Evolutionary conservation across 2,888 invertebrate species (phyloP).

Genomic region (Machimus atricapillus): DNA sequence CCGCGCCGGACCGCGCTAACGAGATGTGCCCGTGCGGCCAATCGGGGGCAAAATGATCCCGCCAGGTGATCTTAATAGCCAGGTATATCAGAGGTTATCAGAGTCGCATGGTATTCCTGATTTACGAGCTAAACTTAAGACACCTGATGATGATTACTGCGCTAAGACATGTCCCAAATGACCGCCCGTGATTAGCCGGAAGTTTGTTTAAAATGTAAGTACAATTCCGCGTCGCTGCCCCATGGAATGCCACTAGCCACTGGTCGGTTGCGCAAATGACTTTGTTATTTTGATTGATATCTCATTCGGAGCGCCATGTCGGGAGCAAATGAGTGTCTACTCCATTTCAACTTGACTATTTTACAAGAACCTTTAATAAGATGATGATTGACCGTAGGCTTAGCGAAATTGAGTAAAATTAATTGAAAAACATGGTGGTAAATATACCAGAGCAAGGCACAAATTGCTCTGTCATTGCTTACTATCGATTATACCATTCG

Average conservation of each 20-base stretch:
- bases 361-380: neutral
- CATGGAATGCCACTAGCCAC: neutral
- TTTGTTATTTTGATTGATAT: neutral
- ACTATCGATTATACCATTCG: neutral
- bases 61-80: neutral
- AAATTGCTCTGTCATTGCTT: neutral
- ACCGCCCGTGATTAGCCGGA: neutral
- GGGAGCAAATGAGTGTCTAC: neutral
- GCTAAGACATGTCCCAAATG: neutral
- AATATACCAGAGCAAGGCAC: neutral
- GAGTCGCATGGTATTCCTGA: neutral
- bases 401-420: neutral
- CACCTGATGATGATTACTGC: neutral
- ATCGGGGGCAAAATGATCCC: neutral
- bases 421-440: neutral
- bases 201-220: neutral
- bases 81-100: neutral
- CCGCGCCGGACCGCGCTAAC: neutral
- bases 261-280: neutral
- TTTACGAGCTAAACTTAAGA: neutral
- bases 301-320: neutral
- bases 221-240: neutral
- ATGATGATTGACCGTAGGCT: neutral
- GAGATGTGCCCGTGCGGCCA: neutral
- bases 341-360: neutral